Evolutionary conservation across 2,113 vertebrate species (phyloP).

Genomic region (Bubo scandiacus): DNA sequence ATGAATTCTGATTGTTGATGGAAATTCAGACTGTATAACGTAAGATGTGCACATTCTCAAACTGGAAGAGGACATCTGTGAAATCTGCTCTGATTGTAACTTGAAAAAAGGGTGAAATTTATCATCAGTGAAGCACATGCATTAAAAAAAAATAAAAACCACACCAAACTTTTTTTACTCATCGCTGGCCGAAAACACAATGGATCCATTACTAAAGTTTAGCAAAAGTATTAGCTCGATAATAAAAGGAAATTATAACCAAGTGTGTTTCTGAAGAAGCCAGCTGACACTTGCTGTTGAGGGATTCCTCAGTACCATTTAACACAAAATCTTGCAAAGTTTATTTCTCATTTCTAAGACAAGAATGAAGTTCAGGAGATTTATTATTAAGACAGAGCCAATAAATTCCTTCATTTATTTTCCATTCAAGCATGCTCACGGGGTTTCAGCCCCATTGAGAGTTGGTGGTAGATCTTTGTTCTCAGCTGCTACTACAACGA

Average conservation of each 20-base stretch:
- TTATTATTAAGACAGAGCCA: not conserved
- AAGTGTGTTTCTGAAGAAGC: not conserved
- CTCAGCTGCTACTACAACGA: not conserved
- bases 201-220: not conserved
- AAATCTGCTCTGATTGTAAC: not conserved
- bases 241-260: not conserved
- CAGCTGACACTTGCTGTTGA: not conserved
- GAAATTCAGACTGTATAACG: not conserved
- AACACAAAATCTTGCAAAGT: not conserved
- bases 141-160: not conserved
- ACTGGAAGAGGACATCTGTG: not conserved
- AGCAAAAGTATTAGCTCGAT: not conserved
- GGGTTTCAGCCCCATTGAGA: not conserved
- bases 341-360: not conserved
- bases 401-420: not conserved
- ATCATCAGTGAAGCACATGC: not conserved
- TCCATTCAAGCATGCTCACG: not conserved
- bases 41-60: not conserved
- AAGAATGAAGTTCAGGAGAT: not conserved
- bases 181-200: accelerated
- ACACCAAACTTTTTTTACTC: not conserved
- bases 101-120: not conserved
- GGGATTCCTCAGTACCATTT: not conserved
- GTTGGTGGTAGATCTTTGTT: not conserved
- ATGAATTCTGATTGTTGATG: accelerated